Evolutionary conservation across 2,888 invertebrate species (phyloP).

Genomic region (Linnaemya tessellans): DNA sequence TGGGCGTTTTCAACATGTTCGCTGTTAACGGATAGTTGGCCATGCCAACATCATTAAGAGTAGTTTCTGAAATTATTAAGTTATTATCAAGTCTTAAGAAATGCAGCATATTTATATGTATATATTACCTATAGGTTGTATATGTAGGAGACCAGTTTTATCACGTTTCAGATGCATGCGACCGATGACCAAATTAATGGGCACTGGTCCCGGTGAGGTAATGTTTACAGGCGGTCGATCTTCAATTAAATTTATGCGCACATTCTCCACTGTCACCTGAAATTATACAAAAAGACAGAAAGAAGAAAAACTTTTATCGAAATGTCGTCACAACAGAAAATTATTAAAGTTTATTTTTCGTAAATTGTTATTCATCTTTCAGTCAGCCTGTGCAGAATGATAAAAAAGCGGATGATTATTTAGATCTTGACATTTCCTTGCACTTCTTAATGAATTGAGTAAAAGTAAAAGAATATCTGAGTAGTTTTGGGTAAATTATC

Average conservation of each 20-base stretch:
- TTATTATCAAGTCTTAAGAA: background rate
- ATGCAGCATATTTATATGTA: background rate
- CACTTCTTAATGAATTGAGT: too few species aligned
- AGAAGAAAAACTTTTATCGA: background rate
- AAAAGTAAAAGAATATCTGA: too few species aligned
- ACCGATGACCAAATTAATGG: conserved; percentile 89
- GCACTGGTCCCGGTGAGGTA: conserved; percentile 92
- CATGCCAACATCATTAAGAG: conserved; percentile 73
- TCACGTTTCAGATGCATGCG: conserved; percentile 89
- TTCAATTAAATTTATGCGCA: conserved; percentile 90
- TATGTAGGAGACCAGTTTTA: conserved; percentile 88
- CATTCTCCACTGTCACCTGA: conserved; percentile 89
- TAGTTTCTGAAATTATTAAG: conserved; percentile 68
- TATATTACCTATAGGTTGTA: conserved; percentile 85
- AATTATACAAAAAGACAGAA: background rate
- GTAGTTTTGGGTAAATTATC: too few species aligned
- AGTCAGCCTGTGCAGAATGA: too few species aligned
- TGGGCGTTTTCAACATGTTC: conserved; percentile 58
- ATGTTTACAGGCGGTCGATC: conserved; percentile 92
- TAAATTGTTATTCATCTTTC: too few species aligned
- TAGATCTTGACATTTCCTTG: too few species aligned
- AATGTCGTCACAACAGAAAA: background rate
- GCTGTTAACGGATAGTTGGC: conserved; percentile 70
- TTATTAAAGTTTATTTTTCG: too few species aligned
- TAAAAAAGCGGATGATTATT: too few species aligned